Conservation (phyloP, 2,797 vertebrate species). For the Syngnathus rostellatus region DNA sequence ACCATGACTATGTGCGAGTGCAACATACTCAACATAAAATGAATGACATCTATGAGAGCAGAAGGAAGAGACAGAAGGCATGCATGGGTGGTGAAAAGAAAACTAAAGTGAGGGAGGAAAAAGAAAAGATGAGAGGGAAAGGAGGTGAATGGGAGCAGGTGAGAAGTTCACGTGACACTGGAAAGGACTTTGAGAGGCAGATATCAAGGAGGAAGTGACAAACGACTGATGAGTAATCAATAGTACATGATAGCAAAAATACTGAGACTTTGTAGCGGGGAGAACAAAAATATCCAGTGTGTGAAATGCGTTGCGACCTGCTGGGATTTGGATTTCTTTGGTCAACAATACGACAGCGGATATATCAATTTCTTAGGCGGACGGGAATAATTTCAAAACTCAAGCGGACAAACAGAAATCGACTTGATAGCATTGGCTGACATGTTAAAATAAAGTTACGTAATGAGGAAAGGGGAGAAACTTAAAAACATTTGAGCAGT, state of each 20-base stretch:
- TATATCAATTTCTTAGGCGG: not conserved
- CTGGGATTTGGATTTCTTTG: not conserved
- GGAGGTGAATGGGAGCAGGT: not conserved
- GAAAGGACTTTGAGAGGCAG: slow-evolving; percentile 17
- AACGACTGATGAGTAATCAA: slow-evolving; percentile 7
- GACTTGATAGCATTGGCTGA: not conserved
- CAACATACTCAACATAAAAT: slow-evolving; percentile 35
- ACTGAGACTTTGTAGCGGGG: slow-evolving; percentile 21
- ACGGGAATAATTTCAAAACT: not conserved
- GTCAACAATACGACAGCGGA: not conserved
- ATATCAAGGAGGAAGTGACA: slow-evolving; percentile 13
- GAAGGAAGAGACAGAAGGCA: slow-evolving; percentile 23
- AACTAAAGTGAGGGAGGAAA: not conserved
- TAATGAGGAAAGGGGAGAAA: not conserved
- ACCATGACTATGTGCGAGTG: slow-evolving; percentile 39
- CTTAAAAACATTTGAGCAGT: not conserved
- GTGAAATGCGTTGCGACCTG: not conserved
- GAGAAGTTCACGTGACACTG: not conserved
- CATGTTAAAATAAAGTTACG: slow-evolving; percentile 1
- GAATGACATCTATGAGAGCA: slow-evolving; percentile 28
- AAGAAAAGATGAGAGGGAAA: not conserved
- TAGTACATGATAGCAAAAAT: slow-evolving; percentile 38
- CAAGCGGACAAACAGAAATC: not conserved
- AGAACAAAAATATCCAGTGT: not conserved
- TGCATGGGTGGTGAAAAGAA: slow-evolving; percentile 14